Evolutionary conservation across 2,797 vertebrate species (phyloP), one percentile per base, ranked within the genome.

Genomic region (Clangula hyemalis): DNA sequence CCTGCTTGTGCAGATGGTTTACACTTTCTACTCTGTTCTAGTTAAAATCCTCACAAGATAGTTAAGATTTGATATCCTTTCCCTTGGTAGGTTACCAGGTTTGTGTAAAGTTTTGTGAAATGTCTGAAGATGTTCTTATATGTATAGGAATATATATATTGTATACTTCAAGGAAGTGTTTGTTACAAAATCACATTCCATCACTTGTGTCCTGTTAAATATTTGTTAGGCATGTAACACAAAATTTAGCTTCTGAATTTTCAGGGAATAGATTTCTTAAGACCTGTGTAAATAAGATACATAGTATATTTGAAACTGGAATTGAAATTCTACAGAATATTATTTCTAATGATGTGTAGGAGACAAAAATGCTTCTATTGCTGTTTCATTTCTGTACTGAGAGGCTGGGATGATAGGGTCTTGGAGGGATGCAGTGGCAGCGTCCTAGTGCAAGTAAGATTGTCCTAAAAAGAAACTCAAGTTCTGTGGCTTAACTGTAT

Each of bases 301-400:
- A 32, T 0, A 2, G 4, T 86, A 19, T 74, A 82, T 83, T 70
- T 89, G 11, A 61, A 85, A 73, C 7, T 34, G 54, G 39, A 84
- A 41, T 12, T 85, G 18, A 8, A 60, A 58, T 85, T 69, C 61
- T 8, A 12, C 89, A 70, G 13, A 27, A 16, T 4, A 39, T 8
- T 28, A 9, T 68, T 77, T 27, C 27, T 56, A 54, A 11, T 38
- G 45, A 53, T 32, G 58, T 38, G 38, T 11, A 73, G 30, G 39
- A 79, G 20, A n/a, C 28, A 9, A 21, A 62, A 54, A 54, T 0
- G 0, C 13, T 15, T 78, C 8, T 34, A 85, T 51, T 57, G 19
- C 1, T 0, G 0, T 20, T 70, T 58, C 25, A 10, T 38, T 56
- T 38, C 45, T 28, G 39, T 47, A 32, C 5, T 45, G 53, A 53